Base-by-base conservation (phyloP, 2,888 invertebrate species). In the Eristalis intricaria region DNA sequence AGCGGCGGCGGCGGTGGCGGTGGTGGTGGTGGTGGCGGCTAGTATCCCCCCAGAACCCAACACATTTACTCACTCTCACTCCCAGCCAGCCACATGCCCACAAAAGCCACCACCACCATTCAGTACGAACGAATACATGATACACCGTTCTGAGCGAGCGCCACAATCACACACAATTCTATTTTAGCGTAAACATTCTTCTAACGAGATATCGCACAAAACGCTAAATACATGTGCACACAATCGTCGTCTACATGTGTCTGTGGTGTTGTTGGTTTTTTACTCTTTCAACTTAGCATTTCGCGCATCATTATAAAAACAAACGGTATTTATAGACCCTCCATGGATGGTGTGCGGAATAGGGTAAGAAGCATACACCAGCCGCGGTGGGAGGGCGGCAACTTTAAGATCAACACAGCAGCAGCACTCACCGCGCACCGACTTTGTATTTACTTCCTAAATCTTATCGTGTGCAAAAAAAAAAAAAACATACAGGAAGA, bases 301-400 rank as follows among this genome's bases (percentile, higher is more conserved):
- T 84, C 87, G 87, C 84, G 84, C 87, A 87, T 84, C 84, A 79
- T 84, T 87, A 79, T 84, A 84, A 87, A 84, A 87, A 87, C 84
- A 87, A 87, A 87, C 87, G 84, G 83, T 87, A 87, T 87, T 87
- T 87, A 87, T 87, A 87, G 87, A 79, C 64, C 78, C 75, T 76
- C 50, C 63, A 63, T 70, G 40, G 71, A 19, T 75, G 64, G 64
- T 79, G 61, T 50, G 83, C 70, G 60, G 58, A 68, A 64, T 50
- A 19, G 70, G n/a, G 61, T 22, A 50, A 71, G 60, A 35, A 29
- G 32, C 61, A 63, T 60, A 3, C 7, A 32, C 32, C 40, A 43
- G 2, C n/a, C 4, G 15, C n/a, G 43, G n/a, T 43, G 50, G 50
- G 50, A 8, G 26, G 68, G 7, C 32, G 63, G 11, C n/a, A 26